Evolutionary conservation across 2,888 invertebrate species (phyloP).

Genomic region (Hypena proboscidalis): DNA sequence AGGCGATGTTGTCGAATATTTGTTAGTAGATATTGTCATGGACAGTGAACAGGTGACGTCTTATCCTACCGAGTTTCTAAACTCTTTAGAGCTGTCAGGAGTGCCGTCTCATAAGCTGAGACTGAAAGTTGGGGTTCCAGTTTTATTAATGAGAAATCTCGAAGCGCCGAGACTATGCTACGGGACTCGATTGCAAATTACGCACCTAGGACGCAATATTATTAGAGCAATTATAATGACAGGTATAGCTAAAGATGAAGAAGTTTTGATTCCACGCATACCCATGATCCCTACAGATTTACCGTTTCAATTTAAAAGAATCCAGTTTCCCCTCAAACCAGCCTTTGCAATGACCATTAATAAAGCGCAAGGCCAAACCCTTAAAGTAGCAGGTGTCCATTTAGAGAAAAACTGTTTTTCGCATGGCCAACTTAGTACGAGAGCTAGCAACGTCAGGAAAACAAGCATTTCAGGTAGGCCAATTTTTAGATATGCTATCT

Average conservation of each 20-base stretch:
- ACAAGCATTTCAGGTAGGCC: too few species aligned
- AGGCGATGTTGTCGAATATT: too few species aligned
- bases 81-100: constrained; percentile 41
- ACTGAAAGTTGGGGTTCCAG: constrained; percentile 31
- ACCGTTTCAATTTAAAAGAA: constrained; percentile 6
- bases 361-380: not conserved
- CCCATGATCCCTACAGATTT: constrained; percentile 6
- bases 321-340: constrained; percentile 5
- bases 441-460: too few species aligned
- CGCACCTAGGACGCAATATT: constrained; percentile 15
- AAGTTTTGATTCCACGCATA: constrained; percentile 42
- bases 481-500: too few species aligned
- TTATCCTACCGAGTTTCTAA: constrained; percentile 37
- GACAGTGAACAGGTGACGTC: constrained; percentile 4
- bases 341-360: not conserved
- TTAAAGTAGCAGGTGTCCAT: not conserved
- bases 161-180: constrained; percentile 36
- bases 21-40: too few species aligned
- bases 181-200: constrained; percentile 14
- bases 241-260: constrained; percentile 38
- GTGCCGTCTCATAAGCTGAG: constrained; percentile 17
- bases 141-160: constrained; percentile 36
- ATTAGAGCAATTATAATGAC: constrained; percentile 38
- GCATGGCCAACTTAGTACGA: not conserved
- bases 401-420: not conserved